Evolutionary conservation across 2,888 invertebrate species (phyloP).

Genomic region (Ochropleura leucogaster): DNA sequence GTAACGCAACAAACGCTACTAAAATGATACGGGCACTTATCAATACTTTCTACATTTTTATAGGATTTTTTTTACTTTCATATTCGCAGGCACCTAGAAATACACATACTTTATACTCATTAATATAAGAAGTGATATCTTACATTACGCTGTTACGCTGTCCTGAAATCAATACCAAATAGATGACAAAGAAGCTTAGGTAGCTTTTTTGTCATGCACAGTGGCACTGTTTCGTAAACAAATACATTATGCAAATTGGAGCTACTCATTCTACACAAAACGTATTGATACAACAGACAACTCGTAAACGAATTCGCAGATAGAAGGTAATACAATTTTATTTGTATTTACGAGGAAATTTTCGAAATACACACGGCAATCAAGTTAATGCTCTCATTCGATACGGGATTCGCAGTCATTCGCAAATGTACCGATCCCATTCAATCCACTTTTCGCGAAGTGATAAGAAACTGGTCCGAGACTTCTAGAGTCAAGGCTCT

Average conservation of each 20-base stretch:
- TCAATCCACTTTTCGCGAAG: constrained; percentile 76
- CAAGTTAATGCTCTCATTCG: constrained; percentile 75
- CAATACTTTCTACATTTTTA: constrained; percentile 33
- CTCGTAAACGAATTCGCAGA: constrained; percentile 43
- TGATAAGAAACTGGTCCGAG: constrained; percentile 64
- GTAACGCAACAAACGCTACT: not conserved
- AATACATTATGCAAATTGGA: constrained; percentile 43
- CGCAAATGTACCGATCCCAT: constrained; percentile 73
- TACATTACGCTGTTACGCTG: not conserved
- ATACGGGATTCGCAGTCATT: constrained; percentile 75
- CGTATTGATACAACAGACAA: constrained; percentile 46
- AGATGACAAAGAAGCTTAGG: not conserved
- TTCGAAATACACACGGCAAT: constrained; percentile 66
- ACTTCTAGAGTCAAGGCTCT: constrained; percentile 59
- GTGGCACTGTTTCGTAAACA: constrained; percentile 26
- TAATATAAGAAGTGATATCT: not conserved
- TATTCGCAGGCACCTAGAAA: not conserved
- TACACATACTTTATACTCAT: not conserved
- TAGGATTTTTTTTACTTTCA: constrained; percentile 1
- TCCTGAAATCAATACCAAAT: not conserved
- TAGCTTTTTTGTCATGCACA: not conserved
- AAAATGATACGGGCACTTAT: constrained; percentile 44
- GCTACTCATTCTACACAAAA: constrained; percentile 17
- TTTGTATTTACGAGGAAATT: constrained; percentile 52
- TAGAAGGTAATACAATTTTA: constrained; percentile 51